A percentile compares a stretch with the other conserved stretches of the same genome.
Conservation (phyloP, 2,797 vertebrate genomes). For the Sebastes hopkinsi region DNA sequence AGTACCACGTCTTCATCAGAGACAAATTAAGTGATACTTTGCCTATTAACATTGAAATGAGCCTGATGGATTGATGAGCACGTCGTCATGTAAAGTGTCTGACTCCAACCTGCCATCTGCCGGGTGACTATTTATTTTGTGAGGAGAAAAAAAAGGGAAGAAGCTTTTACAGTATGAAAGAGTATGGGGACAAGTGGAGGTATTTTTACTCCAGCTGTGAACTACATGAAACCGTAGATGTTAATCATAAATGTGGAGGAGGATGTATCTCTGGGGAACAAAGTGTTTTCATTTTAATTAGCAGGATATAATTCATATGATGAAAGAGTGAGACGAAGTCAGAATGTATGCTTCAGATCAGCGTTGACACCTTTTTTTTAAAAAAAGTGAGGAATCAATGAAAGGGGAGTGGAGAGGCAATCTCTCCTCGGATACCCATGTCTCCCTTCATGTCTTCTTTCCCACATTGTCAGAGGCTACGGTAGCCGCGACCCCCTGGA, state of each 20-base stretch:
- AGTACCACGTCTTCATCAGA: constrained; percentile 60
- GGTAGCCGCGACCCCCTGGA: constrained; percentile 19
- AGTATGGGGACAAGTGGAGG: not conserved
- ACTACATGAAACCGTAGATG: constrained; percentile 12
- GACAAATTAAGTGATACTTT: constrained; percentile 60
- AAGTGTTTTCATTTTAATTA: not conserved
- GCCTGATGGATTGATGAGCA: constrained; percentile 66
- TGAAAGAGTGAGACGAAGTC: not conserved
- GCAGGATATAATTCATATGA: not conserved
- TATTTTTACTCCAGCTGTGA: constrained; percentile 14
- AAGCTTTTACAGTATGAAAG: not conserved
- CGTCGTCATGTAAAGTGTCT: constrained; percentile 47
- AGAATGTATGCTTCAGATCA: not conserved
- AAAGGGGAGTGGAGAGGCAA: constrained; percentile 19
- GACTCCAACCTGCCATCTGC: constrained; percentile 70
- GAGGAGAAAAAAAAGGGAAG: not conserved
- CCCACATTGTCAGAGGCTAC: constrained; percentile 28
- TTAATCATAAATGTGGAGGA: constrained; percentile 1
- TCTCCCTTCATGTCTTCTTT: constrained; percentile 8
- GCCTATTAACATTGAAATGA: constrained; percentile 65
- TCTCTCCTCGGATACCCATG: not conserved
- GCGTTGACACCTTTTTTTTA: not conserved
- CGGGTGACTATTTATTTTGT: constrained; percentile 38
- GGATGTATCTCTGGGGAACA: not conserved
- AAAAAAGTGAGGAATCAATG: constrained; percentile 22